These are phyloP conservation scores for Pygocentrus nattereri DNA, from an alignment of 2,797 vertebrate genomes.

Conservation along the genomic window DNA sequence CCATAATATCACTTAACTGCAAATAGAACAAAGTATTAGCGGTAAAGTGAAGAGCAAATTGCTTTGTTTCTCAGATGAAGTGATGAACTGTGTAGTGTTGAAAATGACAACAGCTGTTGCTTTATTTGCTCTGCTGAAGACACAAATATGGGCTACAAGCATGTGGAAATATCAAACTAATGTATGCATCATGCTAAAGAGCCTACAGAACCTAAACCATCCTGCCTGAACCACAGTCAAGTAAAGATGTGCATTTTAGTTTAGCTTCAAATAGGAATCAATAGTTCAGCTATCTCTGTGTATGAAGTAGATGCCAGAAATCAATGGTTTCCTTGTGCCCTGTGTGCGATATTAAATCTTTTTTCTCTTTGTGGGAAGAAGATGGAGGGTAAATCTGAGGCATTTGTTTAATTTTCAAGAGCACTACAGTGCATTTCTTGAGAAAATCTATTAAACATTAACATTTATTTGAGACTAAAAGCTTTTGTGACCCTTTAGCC, in stretches of 20 bases:
- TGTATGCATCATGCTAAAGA: not conserved
- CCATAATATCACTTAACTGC: constrained; percentile 19
- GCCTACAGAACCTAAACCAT: not conserved
- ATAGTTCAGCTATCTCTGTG: constrained; percentile 25
- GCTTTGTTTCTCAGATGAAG: not conserved
- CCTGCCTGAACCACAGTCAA: not conserved
- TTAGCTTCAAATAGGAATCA: constrained; percentile 41
- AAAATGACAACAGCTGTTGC: constrained; percentile 22
- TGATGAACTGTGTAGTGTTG: not conserved
- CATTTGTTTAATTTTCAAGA: constrained; percentile 15
- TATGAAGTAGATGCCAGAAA: constrained; percentile 26
- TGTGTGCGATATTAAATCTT: constrained; percentile 3
- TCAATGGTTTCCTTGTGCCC: constrained; percentile 23
- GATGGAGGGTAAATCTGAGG: not conserved
- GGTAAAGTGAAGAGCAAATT: constrained; percentile 12
- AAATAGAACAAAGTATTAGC: constrained; percentile 11
- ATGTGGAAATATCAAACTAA: constrained; percentile 2
- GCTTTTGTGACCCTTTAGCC: not conserved
- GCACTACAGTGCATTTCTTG: not conserved
- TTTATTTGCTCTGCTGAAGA: constrained; percentile 8
- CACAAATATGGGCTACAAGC: not conserved
- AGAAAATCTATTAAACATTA: constrained; percentile 8
- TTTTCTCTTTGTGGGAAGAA: constrained; percentile 19
- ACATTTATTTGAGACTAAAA: not conserved
- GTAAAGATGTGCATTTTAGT: constrained; percentile 25